A percentile compares a stretch with the other conserved stretches of the same genome.
Conservation (phyloP, 2,888 invertebrate species). For the Dendrolimus houi region DNA sequence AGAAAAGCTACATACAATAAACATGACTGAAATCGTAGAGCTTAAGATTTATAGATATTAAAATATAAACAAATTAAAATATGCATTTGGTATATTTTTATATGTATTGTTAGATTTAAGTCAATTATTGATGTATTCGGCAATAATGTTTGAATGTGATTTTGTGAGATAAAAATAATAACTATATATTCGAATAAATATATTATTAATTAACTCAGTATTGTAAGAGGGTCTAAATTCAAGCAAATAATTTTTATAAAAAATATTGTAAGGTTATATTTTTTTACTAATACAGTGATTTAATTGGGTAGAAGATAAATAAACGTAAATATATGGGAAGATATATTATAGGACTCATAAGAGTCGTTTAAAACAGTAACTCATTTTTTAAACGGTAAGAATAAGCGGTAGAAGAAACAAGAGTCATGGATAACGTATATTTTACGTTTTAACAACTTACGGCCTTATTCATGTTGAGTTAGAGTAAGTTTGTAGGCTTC, state of each 20-base stretch:
- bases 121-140: slow-evolving; percentile 42
- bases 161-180: slow-evolving; percentile 15
- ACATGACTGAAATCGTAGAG: slow-evolving; percentile 31
- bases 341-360: neutral
- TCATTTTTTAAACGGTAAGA: too few species aligned
- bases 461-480: too few species aligned
- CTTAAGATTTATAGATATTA: slow-evolving; percentile 24
- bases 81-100: slow-evolving; percentile 8
- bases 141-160: slow-evolving; percentile 57
- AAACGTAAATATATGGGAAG: slow-evolving; percentile 4
- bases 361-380: too few species aligned
- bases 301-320: slow-evolving; percentile 1
- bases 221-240: neutral
- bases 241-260: neutral
- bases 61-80: neutral
- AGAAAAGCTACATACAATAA: neutral
- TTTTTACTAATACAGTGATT: slow-evolving; percentile 1
- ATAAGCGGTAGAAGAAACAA: too few species aligned
- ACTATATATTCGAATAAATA: slow-evolving; percentile 3
- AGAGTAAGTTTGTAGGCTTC: too few species aligned
- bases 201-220: slow-evolving; percentile 2
- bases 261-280: neutral
- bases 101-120: slow-evolving; percentile 33
- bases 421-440: too few species aligned
- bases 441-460: too few species aligned